phyloP scores from a whole-genome alignment of 23 tunicate species.

The Oikopleura albicans region DNA sequence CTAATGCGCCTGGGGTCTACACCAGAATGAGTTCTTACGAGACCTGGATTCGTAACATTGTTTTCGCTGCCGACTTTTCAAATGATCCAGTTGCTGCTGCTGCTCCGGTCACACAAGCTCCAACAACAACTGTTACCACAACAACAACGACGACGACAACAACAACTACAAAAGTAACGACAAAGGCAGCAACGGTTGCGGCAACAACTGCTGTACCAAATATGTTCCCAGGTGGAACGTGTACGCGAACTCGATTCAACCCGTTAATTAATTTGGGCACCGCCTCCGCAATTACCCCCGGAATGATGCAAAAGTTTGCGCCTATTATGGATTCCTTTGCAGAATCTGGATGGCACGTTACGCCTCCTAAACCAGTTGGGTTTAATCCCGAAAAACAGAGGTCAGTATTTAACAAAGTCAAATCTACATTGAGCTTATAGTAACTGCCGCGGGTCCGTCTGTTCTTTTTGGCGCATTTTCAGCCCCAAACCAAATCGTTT shows the following conservation, averaged over 20 bases:
- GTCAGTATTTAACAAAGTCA: no score
- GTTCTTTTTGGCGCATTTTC: no score
- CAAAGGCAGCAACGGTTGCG: neutral
- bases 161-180: no score
- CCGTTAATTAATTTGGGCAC: neutral
- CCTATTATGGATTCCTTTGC: neutral
- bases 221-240: slow-evolving; percentile 14
- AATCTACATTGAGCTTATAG: no score
- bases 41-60: neutral
- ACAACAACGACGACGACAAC: neutral
- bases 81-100: neutral
- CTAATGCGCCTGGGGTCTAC: slow-evolving; percentile 15
- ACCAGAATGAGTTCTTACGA: neutral
- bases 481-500: no score
- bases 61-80: neutral
- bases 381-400: neutral
- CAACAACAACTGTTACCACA: neutral
- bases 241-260: neutral
- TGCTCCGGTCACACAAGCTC: neutral
- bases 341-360: neutral
- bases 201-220: neutral
- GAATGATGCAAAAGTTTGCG: neutral
- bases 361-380: neutral
- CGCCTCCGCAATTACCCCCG: neutral
- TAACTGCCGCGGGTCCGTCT: no score